These are phyloP conservation scores for Eudasyphora cyanicolor DNA, from an alignment of 2,888 invertebrate genomes.

Conservation along the genomic window DNA sequence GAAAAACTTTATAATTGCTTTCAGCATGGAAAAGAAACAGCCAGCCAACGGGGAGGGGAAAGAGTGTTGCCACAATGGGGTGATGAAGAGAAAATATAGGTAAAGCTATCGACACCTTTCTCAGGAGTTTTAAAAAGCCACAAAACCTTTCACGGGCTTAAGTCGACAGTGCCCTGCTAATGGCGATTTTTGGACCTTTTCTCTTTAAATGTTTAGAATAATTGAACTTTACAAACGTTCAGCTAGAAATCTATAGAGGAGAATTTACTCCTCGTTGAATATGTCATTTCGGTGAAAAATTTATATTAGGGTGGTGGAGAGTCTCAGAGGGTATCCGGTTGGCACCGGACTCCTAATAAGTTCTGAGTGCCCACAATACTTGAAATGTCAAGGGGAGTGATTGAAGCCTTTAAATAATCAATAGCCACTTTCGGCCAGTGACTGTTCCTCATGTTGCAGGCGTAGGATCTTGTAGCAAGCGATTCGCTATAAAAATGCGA, in stretches of 20 bases:
- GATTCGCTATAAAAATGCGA: neutral
- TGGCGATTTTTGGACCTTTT: too few relatives aligned
- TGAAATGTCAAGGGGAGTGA: neutral
- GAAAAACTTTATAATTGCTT: constrained; percentile 47
- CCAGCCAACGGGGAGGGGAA: neutral
- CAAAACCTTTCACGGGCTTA: too few relatives aligned
- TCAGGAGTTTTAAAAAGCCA: too few relatives aligned
- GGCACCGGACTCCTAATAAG: neutral
- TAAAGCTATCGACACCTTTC: neutral
- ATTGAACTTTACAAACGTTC: too few relatives aligned
- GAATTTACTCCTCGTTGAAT: too few relatives aligned
- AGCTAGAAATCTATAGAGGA: too few relatives aligned
- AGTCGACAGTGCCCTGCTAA: too few relatives aligned
- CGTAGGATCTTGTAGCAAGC: neutral
- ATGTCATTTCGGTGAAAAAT: too few relatives aligned
- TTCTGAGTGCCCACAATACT: neutral
- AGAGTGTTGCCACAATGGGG: neutral
- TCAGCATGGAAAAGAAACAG: neutral
- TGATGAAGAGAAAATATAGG: neutral
- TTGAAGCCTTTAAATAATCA: neutral
- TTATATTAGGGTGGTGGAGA: too few relatives aligned
- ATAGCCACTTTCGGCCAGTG: neutral
- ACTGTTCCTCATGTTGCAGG: neutral
- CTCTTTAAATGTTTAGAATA: too few relatives aligned
- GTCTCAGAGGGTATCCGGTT: neutral